A percentile compares a stretch with the other conserved stretches of the same genome.
These are phyloP conservation scores for Elanus axillaris DNA, from an alignment of 2,113 vertebrate genomes.

Conservation along the genomic window DNA sequence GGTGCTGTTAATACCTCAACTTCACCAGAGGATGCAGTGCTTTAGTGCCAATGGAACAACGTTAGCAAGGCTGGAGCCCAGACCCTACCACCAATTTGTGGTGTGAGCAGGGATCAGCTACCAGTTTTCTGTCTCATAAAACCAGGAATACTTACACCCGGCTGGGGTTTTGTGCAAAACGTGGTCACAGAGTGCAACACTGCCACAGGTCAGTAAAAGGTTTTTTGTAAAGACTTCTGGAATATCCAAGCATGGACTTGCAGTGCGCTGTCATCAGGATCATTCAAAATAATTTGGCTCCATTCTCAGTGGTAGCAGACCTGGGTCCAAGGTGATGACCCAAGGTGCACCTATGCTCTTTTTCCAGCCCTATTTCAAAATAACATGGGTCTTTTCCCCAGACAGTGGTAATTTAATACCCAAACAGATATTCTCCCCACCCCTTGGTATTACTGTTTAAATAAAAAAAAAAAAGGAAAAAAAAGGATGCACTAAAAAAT, in stretches of 20 bases:
- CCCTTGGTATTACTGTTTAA: not conserved
- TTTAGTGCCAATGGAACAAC: not conserved
- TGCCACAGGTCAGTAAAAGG: not conserved
- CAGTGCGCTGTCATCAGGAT: accelerated
- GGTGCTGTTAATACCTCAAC: not conserved
- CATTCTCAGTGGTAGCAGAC: not conserved
- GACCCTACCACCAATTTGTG: not conserved
- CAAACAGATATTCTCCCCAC: not conserved
- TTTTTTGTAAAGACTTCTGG: not conserved
- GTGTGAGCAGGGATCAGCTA: not conserved
- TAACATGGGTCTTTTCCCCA: not conserved
- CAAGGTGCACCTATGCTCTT: not conserved
- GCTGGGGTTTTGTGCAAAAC: not conserved
- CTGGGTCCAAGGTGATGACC: not conserved
- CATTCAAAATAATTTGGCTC: not conserved
- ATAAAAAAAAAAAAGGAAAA: not conserved
- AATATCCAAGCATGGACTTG: not conserved
- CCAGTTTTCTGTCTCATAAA: not conserved
- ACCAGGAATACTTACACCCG: not conserved
- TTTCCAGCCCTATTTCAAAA: not conserved
- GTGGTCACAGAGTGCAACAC: not conserved
- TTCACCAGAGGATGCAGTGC: not conserved
- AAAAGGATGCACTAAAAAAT: not conserved
- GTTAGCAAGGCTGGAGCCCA: not conserved
- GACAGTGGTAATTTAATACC: not conserved